Percentiles rank a stretch among this genome's conserved stretches.
Conservation (phyloP, 2,888 invertebrate species). For the Agonopterix subpropinquella region DNA sequence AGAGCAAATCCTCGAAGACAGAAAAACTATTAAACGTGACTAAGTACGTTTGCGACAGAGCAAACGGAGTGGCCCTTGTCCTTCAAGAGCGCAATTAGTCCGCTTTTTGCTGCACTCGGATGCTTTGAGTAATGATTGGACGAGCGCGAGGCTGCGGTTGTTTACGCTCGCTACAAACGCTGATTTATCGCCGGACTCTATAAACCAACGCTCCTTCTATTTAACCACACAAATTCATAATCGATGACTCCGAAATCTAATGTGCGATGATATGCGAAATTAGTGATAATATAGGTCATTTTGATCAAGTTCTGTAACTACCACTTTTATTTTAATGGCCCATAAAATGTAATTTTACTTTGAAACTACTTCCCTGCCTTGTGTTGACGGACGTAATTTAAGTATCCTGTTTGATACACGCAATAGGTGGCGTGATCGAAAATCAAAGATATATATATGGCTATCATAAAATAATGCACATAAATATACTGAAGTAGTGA, state of each 20-base stretch:
- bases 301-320: too few relatives aligned
- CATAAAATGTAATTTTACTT: too few relatives aligned
- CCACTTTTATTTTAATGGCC: too few relatives aligned
- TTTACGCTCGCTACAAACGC: conserved; percentile 59
- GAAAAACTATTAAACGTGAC: conserved; percentile 69
- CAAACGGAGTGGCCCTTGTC: conserved; percentile 59
- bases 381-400: too few relatives aligned
- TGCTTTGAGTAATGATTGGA: conserved; percentile 69
- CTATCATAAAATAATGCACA: not conserved
- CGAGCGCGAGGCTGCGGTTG: conserved; percentile 50
- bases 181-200: conserved; percentile 50
- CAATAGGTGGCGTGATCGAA: not conserved
- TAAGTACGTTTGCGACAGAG: conserved; percentile 65
- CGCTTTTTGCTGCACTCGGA: conserved; percentile 65
- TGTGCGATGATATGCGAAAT: not conserved
- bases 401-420: too few relatives aligned
- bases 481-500: not conserved
- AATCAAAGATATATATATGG: not conserved
- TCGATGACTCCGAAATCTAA: not conserved
- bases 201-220: conserved; percentile 27
- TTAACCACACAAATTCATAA: conserved; percentile 39
- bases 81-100: conserved; percentile 70
- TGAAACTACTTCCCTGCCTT: too few relatives aligned
- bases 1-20: conserved; percentile 35
- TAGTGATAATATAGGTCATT: too few relatives aligned